phyloP scores from a whole-genome alignment of 2,113 vertebrate species.

The Crotalus viridis region DNA sequence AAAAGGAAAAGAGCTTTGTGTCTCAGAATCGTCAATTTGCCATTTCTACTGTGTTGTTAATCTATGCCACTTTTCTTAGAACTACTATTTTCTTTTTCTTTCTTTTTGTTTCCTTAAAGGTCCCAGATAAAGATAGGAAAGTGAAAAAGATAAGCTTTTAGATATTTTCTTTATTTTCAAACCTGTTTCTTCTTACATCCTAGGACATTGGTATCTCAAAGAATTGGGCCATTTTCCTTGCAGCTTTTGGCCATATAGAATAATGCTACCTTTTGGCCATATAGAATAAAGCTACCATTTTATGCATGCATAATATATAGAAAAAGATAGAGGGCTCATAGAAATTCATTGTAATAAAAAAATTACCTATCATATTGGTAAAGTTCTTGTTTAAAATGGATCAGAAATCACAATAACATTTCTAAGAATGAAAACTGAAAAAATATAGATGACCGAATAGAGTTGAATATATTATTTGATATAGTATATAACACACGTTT shows the following conservation, averaged over 20 bases:
- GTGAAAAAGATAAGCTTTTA: constrained; percentile 50
- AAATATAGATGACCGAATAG: not conserved
- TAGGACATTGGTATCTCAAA: constrained; percentile 39
- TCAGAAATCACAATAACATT: not conserved
- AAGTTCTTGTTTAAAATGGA: not conserved
- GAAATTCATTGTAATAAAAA: not conserved
- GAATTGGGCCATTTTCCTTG: constrained; percentile 37
- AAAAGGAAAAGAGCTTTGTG: constrained; percentile 59
- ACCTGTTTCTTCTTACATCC: constrained; percentile 55
- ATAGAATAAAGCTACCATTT: constrained; percentile 12
- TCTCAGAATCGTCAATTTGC: constrained; percentile 53
- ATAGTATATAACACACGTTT: not conserved
- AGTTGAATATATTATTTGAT: not conserved
- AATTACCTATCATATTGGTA: not conserved
- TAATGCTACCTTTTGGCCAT: constrained; percentile 24
- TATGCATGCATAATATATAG: constrained; percentile 30
- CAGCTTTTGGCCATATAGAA: constrained; percentile 43
- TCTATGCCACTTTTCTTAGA: constrained; percentile 62
- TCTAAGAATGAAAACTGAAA: not conserved
- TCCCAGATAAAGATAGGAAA: constrained; percentile 36
- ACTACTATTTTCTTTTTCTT: constrained; percentile 9
- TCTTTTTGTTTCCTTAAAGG: constrained; percentile 47
- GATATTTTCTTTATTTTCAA: constrained; percentile 58
- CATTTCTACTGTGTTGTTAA: constrained; percentile 58
- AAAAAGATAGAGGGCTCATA: constrained; percentile 35